These are phyloP conservation scores for Sarcophaga rosellei DNA, from an alignment of 2,888 invertebrate species.

Conservation along the genomic window DNA sequence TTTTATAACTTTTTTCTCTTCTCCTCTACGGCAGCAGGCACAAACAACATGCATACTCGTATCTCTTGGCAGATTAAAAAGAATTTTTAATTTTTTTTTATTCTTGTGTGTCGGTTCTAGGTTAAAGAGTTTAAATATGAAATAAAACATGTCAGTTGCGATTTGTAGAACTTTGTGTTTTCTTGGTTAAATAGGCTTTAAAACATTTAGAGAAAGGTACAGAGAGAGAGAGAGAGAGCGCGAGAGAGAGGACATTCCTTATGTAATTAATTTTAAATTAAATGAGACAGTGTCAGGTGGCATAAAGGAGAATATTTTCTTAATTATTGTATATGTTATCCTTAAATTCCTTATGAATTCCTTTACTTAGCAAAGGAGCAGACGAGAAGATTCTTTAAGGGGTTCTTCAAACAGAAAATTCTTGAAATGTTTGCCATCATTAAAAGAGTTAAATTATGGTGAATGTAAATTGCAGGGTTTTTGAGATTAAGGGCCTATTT, in stretches of 20 bases:
- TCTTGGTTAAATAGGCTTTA: neutral
- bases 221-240: neutral
- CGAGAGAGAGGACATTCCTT: neutral
- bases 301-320: neutral
- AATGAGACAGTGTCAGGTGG: neutral
- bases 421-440: too few species aligned
- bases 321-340: too few species aligned
- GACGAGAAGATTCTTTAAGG: too few species aligned
- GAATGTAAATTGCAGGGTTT: too few species aligned
- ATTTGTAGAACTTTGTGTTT: neutral
- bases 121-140: neutral
- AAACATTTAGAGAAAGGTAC: neutral
- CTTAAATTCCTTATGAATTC: too few species aligned
- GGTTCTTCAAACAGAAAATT: too few species aligned
- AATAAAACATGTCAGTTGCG: neutral
- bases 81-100: neutral
- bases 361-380: too few species aligned
- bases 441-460: too few species aligned
- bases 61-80: neutral
- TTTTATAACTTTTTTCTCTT: neutral
- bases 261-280: neutral
- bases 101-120: neutral
- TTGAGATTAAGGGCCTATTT: too few species aligned
- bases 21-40: too few species aligned
- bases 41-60: too few species aligned